Conservation (phyloP, 2,888 invertebrate species). For the Diarsia mendica region DNA sequence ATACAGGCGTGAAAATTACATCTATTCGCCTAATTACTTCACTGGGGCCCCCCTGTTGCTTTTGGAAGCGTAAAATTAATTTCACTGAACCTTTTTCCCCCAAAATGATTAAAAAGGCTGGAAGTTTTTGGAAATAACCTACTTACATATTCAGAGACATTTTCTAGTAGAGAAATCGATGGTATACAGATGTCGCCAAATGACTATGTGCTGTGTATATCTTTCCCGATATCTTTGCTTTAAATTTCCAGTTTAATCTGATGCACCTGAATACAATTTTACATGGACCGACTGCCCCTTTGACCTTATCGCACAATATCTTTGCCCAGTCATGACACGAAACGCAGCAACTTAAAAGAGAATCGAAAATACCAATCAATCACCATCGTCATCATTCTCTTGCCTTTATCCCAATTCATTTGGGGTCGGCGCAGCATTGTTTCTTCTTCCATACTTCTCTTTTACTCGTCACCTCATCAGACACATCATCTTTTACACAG, state of each 20-base stretch:
- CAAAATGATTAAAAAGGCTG: slow-evolving; percentile 36
- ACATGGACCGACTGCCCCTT: background rate
- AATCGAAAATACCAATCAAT: too few relatives aligned
- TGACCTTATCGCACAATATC: background rate
- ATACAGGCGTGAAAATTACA: slow-evolving; percentile 44
- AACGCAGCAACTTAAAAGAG: background rate
- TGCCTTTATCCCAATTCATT: too few relatives aligned
- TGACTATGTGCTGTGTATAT: background rate
- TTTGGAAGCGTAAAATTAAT: slow-evolving; percentile 49
- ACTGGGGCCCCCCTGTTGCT: slow-evolving; percentile 21
- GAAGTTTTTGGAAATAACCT: slow-evolving; percentile 17
- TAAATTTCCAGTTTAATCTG: too few relatives aligned
- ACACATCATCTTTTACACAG: too few relatives aligned
- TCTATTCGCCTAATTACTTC: slow-evolving; percentile 46
- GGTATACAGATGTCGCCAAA: background rate
- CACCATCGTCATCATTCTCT: too few relatives aligned
- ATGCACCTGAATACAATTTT: background rate
- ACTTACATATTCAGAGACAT: background rate
- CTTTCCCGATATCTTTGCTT: background rate
- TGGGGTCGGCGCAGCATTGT: too few relatives aligned
- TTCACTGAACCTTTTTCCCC: slow-evolving; percentile 34
- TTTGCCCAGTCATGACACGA: background rate
- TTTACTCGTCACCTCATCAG: too few relatives aligned
- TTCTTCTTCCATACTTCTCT: too few relatives aligned
- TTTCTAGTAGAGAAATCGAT: background rate